A percentile compares a stretch with the other conserved stretches of the same genome.
These are phyloP conservation scores for Psittacula derbiana DNA, from an alignment of 2,797 vertebrate species.

Conservation along the genomic window DNA sequence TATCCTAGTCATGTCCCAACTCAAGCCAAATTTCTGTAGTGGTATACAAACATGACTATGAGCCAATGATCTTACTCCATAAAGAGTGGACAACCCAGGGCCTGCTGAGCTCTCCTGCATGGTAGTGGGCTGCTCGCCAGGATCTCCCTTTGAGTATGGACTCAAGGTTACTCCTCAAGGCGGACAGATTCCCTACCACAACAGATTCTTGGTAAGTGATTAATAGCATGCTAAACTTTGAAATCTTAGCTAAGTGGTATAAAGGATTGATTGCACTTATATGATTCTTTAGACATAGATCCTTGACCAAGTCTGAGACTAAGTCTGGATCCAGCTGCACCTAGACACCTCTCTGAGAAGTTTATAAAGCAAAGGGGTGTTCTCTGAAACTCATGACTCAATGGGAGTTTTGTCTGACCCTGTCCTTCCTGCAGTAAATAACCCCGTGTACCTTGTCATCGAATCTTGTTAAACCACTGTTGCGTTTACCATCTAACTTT, in stretches of 20 bases:
- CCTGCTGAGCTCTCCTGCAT: background rate
- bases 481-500: background rate
- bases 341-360: background rate
- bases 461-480: background rate
- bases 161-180: background rate
- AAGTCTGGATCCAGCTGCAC: background rate
- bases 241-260: background rate
- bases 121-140: background rate
- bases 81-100: background rate
- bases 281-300: background rate
- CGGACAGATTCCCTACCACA: background rate
- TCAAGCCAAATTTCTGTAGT: background rate
- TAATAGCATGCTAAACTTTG: background rate
- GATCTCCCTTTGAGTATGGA: background rate
- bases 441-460: background rate
- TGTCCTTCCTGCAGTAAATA: background rate
- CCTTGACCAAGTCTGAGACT: background rate
- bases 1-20: background rate
- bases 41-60: background rate
- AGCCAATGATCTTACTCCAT: background rate
- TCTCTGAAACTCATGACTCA: background rate
- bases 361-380: background rate
- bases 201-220: background rate
- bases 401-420: background rate
- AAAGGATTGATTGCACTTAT: background rate